Percentiles rank a stretch among this genome's conserved stretches.
phyloP scores from a whole-genome alignment of 1,140 invertebrate species.

The Zaprionus vittiger region DNA sequence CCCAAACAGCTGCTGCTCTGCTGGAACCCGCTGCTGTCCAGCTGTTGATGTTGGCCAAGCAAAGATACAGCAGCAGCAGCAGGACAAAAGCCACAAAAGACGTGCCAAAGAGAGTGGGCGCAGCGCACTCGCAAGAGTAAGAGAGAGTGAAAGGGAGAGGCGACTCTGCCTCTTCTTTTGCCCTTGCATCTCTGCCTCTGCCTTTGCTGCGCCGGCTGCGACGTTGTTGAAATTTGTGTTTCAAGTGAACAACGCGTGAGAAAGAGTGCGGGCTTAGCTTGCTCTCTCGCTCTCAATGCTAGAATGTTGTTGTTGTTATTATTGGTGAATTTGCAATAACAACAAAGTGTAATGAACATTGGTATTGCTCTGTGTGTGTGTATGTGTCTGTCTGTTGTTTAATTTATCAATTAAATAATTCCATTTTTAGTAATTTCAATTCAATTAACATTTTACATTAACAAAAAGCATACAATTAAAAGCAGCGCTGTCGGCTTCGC shows the following conservation, averaged over 20 bases:
- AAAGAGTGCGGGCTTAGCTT: slow-evolving; percentile 1
- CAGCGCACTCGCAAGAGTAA: neutral
- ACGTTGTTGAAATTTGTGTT: slow-evolving; percentile 46
- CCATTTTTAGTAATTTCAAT: slow-evolving; percentile 12
- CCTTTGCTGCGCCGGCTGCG: slow-evolving; percentile 28
- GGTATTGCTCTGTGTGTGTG: no score
- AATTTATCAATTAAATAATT: slow-evolving; percentile 28
- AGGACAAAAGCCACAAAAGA: slow-evolving; percentile 1
- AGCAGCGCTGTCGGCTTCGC: slow-evolving; percentile 14
- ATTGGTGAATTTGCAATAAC: slow-evolving; percentile 40
- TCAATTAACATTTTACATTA: slow-evolving; percentile 25
- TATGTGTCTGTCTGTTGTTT: neutral
- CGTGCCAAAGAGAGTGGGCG: neutral
- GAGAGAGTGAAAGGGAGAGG: slow-evolving; percentile 7
- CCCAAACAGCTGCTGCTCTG: slow-evolving; percentile 51
- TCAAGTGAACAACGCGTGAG: slow-evolving; percentile 26
- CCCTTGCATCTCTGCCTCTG: no score
- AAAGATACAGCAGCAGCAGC: slow-evolving; percentile 2
- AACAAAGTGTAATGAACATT: slow-evolving; percentile 40
- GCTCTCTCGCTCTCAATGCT: slow-evolving; percentile 28
- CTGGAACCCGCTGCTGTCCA: slow-evolving; percentile 37
- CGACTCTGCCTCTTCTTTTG: slow-evolving; percentile 9
- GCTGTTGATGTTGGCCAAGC: slow-evolving; percentile 37
- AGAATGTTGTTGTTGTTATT: slow-evolving; percentile 29
- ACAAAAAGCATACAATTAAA: slow-evolving; percentile 26